These are phyloP conservation scores for Argya squamiceps DNA, from an alignment of 2,797 vertebrate genomes.

Conservation along the genomic window DNA sequence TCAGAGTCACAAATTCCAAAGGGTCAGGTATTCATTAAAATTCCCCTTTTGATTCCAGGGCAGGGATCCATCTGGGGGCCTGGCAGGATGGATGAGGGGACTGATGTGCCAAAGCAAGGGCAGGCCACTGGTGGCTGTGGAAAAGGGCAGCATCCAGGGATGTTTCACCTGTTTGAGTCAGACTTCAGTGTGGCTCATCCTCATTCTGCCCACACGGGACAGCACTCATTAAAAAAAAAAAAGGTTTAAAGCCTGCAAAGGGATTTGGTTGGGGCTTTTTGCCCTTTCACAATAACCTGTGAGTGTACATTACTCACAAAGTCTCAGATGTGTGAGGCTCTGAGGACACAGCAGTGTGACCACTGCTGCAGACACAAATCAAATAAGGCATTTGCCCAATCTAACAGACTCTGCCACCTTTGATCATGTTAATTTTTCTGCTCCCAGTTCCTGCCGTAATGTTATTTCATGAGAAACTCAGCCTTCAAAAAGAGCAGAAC, in stretches of 20 bases:
- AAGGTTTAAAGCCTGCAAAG: not conserved
- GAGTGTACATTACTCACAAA: not conserved
- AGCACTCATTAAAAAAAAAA: not conserved
- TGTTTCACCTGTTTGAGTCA: not conserved
- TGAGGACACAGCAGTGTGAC: not conserved
- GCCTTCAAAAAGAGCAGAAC: not conserved
- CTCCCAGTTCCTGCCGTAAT: not conserved
- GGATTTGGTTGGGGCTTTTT: not conserved
- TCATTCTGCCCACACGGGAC: not conserved
- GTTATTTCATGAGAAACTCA: not conserved
- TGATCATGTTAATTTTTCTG: not conserved
- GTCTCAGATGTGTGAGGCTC: not conserved
- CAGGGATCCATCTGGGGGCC: not conserved
- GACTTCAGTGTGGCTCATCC: not conserved
- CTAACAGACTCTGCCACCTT: not conserved
- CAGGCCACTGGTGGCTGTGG: not conserved
- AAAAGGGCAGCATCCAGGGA: not conserved
- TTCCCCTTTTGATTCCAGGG: not conserved
- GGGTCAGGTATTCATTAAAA: slow-evolving; percentile 27
- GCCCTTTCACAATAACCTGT: not conserved
- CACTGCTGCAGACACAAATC: not conserved
- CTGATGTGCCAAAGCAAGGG: not conserved
- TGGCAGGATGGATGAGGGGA: not conserved
- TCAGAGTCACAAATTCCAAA: slow-evolving; percentile 43
- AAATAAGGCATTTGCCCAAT: not conserved